These are phyloP conservation scores for Neotragus moschatus DNA, from an alignment of 2,113 vertebrate genomes.

Conservation along the genomic window DNA sequence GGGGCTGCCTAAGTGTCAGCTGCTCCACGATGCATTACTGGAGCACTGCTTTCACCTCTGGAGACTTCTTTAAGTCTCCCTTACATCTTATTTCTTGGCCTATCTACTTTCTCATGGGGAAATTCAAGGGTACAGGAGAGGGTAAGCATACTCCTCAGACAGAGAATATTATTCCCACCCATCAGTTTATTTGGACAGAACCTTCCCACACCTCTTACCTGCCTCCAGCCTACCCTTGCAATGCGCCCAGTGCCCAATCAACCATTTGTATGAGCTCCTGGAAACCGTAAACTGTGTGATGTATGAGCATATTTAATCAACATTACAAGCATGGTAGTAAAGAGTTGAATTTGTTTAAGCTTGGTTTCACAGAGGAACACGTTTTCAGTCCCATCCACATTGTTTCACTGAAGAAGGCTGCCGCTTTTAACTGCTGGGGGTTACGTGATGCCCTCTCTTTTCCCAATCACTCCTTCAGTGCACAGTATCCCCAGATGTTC, in stretches of 20 bases:
- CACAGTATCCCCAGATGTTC: not conserved
- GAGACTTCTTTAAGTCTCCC: not conserved
- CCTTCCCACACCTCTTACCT: not conserved
- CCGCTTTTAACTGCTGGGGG: not conserved
- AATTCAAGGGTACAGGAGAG: not conserved
- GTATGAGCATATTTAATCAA: not conserved
- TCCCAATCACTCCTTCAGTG: not conserved
- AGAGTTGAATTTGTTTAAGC: not conserved
- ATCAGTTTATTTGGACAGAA: not conserved
- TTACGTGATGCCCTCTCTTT: not conserved
- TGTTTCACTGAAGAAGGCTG: not conserved
- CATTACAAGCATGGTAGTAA: not conserved
- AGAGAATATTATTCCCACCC: not conserved
- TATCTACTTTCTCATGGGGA: not conserved
- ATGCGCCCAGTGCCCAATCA: not conserved
- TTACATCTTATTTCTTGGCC: not conserved
- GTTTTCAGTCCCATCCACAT: not conserved
- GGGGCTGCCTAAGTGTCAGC: not conserved
- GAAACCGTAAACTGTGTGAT: not conserved
- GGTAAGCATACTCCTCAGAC: not conserved
- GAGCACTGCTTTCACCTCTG: no score
- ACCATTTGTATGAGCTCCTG: not conserved
- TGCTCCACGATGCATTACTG: accelerated
- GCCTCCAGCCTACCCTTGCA: not conserved
- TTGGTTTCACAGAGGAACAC: not conserved